Evolutionary conservation across 2,888 invertebrate species (phyloP).

Genomic region (Frankliniella fusca): DNA sequence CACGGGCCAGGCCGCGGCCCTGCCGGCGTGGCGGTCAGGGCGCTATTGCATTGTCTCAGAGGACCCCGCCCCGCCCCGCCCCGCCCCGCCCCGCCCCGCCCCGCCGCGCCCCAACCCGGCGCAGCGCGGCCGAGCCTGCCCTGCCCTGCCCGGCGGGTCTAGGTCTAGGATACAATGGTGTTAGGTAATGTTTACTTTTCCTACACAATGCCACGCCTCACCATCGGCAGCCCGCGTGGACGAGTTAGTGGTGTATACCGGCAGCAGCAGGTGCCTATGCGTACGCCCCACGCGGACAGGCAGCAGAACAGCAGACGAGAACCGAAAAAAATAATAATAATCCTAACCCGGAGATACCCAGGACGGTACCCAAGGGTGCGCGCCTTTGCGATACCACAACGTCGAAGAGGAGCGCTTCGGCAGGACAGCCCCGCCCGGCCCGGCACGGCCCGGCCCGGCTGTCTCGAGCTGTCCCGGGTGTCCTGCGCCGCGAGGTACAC

Average conservation of each 20-base stretch:
- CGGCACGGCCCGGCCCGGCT: too few species aligned
- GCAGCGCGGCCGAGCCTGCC: background rate
- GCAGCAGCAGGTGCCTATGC: too few species aligned
- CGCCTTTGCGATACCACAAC: too few species aligned
- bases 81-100: background rate
- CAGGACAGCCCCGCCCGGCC: too few species aligned
- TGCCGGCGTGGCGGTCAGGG: background rate
- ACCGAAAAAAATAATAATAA: too few species aligned
- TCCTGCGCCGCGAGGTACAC: background rate
- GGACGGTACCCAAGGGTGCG: too few species aligned
- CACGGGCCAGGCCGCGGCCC: background rate
- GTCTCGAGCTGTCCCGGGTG: background rate
- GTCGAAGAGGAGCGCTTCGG: too few species aligned
- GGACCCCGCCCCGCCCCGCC: background rate
- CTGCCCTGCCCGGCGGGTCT: background rate
- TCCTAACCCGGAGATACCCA: too few species aligned
- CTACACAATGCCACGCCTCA: background rate
- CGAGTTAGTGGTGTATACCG: too few species aligned
- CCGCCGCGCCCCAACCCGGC: background rate
- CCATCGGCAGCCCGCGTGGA: background rate
- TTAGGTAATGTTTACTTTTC: conserved; percentile 16
- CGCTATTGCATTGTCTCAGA: background rate
- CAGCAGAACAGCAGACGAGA: too few species aligned
- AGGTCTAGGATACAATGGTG: conserved; percentile 24
- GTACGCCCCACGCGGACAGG: too few species aligned